Percentiles rank a stretch among this genome's conserved stretches.
phyloP scores from a whole-genome alignment of 2,797 vertebrate species.

The Brachyalestes nurse region DNA sequence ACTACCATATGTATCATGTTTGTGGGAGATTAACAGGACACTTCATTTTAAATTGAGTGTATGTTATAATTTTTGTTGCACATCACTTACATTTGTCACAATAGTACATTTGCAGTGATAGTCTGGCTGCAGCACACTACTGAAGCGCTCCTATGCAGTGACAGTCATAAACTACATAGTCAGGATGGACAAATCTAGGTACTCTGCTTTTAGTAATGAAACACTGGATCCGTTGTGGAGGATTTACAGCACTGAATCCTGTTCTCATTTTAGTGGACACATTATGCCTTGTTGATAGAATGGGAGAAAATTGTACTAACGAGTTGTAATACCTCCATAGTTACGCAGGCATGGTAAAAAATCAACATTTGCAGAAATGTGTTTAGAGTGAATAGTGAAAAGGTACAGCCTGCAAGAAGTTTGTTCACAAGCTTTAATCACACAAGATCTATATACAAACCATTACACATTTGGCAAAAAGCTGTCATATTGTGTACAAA shows the following conservation, averaged over 20 bases:
- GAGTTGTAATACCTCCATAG: not conserved
- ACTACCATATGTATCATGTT: too few relatives aligned
- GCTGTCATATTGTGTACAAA: slow-evolving; percentile 36
- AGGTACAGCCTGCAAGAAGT: not conserved
- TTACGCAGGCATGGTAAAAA: too few relatives aligned
- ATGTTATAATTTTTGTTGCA: too few relatives aligned
- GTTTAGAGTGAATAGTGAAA: not conserved
- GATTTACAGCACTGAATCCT: not conserved
- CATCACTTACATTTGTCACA: not conserved
- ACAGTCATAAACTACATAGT: not conserved
- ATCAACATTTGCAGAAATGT: not conserved
- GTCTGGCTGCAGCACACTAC: not conserved
- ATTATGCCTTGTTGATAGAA: not conserved
- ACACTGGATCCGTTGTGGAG: not conserved
- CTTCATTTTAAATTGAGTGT: too few relatives aligned
- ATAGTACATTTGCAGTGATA: too few relatives aligned
- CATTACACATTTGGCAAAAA: slow-evolving; percentile 48
- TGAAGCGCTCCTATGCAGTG: not conserved
- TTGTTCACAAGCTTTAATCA: slow-evolving; percentile 51
- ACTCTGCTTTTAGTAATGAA: not conserved
- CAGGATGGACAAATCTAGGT: not conserved
- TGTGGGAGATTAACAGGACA: too few relatives aligned
- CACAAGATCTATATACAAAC: slow-evolving; percentile 52
- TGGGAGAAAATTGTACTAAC: not conserved
- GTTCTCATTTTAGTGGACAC: not conserved